Base-by-base conservation (phyloP, 1,140 invertebrate species). In the Apis dorsata region DNA sequence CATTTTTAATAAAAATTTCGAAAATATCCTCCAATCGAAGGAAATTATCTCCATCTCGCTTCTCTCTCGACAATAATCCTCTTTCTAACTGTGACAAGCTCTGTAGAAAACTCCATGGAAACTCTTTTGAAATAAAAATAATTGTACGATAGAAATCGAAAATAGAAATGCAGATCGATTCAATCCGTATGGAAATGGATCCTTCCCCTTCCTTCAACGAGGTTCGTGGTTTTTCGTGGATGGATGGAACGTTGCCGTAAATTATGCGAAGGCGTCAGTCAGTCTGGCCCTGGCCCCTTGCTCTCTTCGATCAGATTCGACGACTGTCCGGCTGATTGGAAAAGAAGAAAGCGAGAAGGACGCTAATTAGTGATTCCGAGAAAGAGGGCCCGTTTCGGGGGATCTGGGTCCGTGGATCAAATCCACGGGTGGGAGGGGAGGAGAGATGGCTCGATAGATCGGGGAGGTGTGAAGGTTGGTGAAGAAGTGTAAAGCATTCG, bases 311-410 rank as follows among this genome's bases (percentile, higher is more conserved):
- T 88, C 84, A 71, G 86, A 86, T 84, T 79, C 74, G 60, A 77
- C 79, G 69, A 74, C 77, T 71, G 80, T 63, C 80, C 80, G 72
- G 68, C 70, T 77, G 84, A 89, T 88, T 79, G 81, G 86, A 84
- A 89, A 82, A 73, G 80, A 89, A 87, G 83, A 76, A 86, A 89
- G 79, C 83, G 77, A 84, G 79, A 73, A 75, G 78, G 68, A 59
- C 86, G 66, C 88, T 89, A 89, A 89, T 89, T 89, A 89, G 88
- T 79, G 88, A 89, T 89, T 89, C 88, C 86, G 72, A 85, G 88
- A 89, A 89, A 84, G 76, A 81, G 88, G 88, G 76, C 49, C 68
- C 68, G 85, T 88, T 87, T 88, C 82, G 68, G 21, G 15, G 71
- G 77, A 86, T 86, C 87, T 78, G 69, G 34, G 63, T 60, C 73